Conservation (phyloP, 2,888 invertebrate species). For the Eilema caniola region DNA sequence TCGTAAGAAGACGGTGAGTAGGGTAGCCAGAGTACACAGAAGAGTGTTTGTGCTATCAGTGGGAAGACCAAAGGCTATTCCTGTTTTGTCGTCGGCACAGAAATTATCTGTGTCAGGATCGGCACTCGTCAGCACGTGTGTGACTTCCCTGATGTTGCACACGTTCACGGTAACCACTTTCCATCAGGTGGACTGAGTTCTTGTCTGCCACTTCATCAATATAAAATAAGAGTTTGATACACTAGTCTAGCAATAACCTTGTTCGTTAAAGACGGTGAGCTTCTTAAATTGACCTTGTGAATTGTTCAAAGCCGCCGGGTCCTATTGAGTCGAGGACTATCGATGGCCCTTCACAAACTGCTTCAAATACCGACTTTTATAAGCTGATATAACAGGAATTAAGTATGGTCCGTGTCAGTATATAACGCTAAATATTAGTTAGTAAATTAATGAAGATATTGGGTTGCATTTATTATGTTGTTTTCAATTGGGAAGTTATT, state of each 20-base stretch:
- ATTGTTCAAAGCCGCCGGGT: constrained; percentile 11
- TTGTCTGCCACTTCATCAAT: too few relatives aligned
- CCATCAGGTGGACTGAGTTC: too few relatives aligned
- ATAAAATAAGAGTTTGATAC: background rate
- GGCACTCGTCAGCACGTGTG: too few relatives aligned
- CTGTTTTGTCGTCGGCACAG: too few relatives aligned
- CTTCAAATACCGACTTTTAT: constrained; percentile 15
- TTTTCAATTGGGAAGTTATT: too few relatives aligned
- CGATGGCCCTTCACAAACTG: constrained; percentile 17
- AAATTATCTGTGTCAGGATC: too few relatives aligned
- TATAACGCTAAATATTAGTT: background rate
- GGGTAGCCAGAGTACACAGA: too few relatives aligned
- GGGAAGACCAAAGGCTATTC: too few relatives aligned
- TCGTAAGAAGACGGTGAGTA: too few relatives aligned
- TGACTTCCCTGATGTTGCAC: too few relatives aligned
- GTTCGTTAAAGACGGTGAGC: background rate
- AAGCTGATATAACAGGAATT: constrained; percentile 19
- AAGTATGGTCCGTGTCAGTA: background rate
- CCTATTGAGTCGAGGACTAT: constrained; percentile 19
- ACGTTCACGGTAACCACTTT: too few relatives aligned
- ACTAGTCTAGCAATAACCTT: background rate
- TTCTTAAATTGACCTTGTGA: constrained; percentile 11
- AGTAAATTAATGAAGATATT: background rate
- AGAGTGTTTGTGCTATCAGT: too few relatives aligned
- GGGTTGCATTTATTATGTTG: background rate